Percentiles rank a stretch among this genome's conserved stretches.
Conservation (phyloP, 2,113 vertebrate genomes). For the Ceuthmochares aereus region DNA sequence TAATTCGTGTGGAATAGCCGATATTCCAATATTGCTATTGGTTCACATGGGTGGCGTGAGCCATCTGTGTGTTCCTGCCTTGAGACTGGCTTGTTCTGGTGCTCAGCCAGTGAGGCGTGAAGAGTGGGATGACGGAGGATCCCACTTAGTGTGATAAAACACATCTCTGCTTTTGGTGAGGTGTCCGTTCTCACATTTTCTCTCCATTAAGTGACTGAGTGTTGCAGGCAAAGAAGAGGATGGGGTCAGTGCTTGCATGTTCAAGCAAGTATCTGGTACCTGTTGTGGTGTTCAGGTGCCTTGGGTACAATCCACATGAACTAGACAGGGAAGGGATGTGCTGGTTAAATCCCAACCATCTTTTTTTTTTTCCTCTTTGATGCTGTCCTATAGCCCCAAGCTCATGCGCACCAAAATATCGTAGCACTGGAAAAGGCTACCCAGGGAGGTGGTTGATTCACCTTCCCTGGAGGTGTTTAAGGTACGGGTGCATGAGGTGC, state of each 20-base stretch:
- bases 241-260: background rate
- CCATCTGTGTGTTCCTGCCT: background rate
- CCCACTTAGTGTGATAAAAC: background rate
- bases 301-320: background rate
- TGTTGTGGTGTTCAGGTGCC: rapidly evolving
- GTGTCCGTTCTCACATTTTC: background rate
- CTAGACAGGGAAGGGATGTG: background rate
- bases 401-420: background rate
- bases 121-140: background rate
- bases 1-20: background rate
- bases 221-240: background rate
- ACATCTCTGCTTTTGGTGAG: background rate
- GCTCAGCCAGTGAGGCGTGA: background rate
- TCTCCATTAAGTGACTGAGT: background rate
- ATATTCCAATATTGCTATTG: background rate
- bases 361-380: background rate
- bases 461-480: too few species aligned
- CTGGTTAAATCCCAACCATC: background rate
- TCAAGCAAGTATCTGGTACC: background rate
- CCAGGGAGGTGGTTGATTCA: too few species aligned
- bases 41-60: background rate
- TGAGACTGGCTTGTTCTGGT: background rate
- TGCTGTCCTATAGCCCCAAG: background rate
- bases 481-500: too few species aligned
- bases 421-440: too few species aligned